These are phyloP conservation scores for Xestia xanthographa DNA, from an alignment of 2,888 invertebrate species.

Conservation along the genomic window DNA sequence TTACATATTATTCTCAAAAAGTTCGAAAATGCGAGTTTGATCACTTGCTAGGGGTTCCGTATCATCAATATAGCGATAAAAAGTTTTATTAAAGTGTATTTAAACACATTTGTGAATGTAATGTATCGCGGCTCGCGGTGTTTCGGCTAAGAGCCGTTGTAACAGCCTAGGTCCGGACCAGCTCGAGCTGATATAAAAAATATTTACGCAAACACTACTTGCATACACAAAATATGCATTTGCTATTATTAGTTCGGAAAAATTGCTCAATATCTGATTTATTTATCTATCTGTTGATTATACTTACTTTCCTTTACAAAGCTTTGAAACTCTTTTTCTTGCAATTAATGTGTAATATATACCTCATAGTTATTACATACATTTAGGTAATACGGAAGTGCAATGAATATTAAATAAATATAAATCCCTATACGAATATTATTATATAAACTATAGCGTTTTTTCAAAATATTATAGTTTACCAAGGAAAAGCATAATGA, in stretches of 20 bases:
- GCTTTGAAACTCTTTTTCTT: not conserved
- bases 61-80: too few relatives aligned
- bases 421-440: conserved; percentile 42
- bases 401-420: conserved; percentile 51
- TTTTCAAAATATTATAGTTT: conserved; percentile 44
- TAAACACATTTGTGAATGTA: conserved; percentile 9
- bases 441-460: conserved; percentile 50
- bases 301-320: not conserved
- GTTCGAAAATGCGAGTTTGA: conserved; percentile 48
- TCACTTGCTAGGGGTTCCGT: conserved; percentile 40
- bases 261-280: conserved; percentile 27
- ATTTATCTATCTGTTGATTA: not conserved
- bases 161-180: conserved; percentile 3
- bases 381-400: conserved; percentile 38
- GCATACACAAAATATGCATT: conserved; percentile 19
- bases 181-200: not conserved
- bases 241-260: not conserved
- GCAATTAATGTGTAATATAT: not conserved
- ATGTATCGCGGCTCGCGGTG: not conserved
- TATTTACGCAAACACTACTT: not conserved
- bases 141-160: not conserved
- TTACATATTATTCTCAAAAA: conserved; percentile 47
- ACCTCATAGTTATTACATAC: conserved; percentile 58
- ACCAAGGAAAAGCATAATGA: conserved; percentile 41
- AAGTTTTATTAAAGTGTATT: conserved; percentile 28